Conservation (phyloP, 2,113 vertebrate genomes). For the Ptychochromis oligacanthus region DNA sequence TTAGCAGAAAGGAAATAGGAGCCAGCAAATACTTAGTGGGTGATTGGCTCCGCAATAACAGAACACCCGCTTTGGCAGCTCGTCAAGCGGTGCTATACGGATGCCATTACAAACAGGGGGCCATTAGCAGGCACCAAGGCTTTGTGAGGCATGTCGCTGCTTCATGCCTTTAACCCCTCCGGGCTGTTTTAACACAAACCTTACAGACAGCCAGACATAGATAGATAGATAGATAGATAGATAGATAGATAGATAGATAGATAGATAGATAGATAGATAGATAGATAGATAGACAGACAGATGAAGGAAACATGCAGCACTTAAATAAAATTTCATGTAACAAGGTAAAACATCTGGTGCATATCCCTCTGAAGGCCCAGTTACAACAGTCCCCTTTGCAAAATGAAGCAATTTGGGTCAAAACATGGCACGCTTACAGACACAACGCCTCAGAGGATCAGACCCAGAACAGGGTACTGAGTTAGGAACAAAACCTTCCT, state of each 20-base stretch:
- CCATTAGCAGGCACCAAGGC: conserved; percentile 66
- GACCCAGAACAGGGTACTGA: conserved; percentile 53
- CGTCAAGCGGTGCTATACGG: conserved; percentile 69
- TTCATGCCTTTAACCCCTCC: conserved; percentile 38
- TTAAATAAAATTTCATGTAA: conserved; percentile 14
- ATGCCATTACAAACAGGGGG: conserved; percentile 73
- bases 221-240: conserved; percentile 10
- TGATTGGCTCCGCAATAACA: conserved; percentile 81
- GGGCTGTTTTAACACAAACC: conserved; percentile 34
- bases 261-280: not conserved
- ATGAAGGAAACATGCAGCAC: not conserved
- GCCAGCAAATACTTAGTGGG: conserved; percentile 77
- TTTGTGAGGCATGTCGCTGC: conserved; percentile 65
- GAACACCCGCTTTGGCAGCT: conserved; percentile 74
- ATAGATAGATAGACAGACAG: not conserved
- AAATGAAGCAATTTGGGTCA: conserved; percentile 54
- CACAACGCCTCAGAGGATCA: conserved; percentile 50
- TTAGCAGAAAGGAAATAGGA: conserved; percentile 75
- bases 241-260: not conserved
- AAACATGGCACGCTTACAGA: conserved; percentile 39
- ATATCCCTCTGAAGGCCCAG: conserved; percentile 20
- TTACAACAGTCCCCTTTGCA: conserved; percentile 43
- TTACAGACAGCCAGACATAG: not conserved
- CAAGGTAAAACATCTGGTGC: conserved; percentile 24
- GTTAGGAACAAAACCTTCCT: conserved; percentile 19